Evolutionary conservation across 2,797 vertebrate genomes (phyloP).

Genomic region (Falco biarmicus): DNA sequence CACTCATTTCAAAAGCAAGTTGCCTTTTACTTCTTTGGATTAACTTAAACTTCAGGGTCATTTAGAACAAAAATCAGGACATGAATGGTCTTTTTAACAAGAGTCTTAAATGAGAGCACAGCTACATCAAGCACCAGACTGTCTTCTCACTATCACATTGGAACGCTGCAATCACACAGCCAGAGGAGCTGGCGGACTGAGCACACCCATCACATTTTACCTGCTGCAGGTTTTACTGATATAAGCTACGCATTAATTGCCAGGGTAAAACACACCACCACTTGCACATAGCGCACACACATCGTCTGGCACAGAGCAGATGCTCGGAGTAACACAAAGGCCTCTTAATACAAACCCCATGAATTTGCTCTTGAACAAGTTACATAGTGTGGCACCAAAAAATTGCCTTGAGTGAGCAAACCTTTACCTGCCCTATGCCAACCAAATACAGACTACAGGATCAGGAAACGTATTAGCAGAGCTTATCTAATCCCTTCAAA

Average conservation of each 20-base stretch:
- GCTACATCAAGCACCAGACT: not conserved
- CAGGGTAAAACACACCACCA: not conserved
- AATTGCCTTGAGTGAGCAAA: not conserved
- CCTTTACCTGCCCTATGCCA: not conserved
- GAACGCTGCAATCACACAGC: not conserved
- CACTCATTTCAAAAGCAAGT: conserved; percentile 62
- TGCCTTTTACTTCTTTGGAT: conserved; percentile 64
- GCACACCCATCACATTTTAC: too few species aligned
- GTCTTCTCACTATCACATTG: not conserved
- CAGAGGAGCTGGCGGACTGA: not conserved
- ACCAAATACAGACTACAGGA: not conserved
- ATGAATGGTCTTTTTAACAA: not conserved
- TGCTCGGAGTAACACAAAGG: not conserved
- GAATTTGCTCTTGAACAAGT: not conserved
- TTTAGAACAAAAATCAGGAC: conserved; percentile 8
- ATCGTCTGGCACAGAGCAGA: not conserved
- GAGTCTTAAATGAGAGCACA: not conserved
- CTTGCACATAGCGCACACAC: not conserved
- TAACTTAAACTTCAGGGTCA: conserved; percentile 48
- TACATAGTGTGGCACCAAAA: not conserved
- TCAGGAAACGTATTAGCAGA: not conserved
- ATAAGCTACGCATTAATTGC: not conserved
- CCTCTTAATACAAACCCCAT: not conserved
- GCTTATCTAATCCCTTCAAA: not conserved
- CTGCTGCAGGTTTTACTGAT: not conserved